These are phyloP conservation scores for Neocloeon triangulifer DNA, from an alignment of 1,140 invertebrate species.

Conservation along the genomic window DNA sequence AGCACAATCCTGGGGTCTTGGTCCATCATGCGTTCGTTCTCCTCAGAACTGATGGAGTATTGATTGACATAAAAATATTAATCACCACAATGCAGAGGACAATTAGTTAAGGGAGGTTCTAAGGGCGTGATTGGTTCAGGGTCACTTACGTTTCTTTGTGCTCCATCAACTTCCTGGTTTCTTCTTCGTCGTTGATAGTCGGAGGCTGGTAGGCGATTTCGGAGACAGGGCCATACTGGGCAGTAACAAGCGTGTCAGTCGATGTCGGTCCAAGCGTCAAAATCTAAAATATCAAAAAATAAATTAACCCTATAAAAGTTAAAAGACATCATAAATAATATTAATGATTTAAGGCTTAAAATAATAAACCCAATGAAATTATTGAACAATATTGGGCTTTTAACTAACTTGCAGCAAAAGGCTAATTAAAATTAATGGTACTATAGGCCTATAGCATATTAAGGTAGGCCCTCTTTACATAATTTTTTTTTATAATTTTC, in stretches of 20 bases:
- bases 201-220: constrained; percentile 33
- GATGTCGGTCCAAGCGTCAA: constrained; percentile 35
- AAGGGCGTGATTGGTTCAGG: neutral
- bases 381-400: no score
- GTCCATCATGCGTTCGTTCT: constrained; percentile 39
- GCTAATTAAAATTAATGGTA: no score
- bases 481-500: no score
- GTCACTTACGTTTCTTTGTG: constrained; percentile 33
- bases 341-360: no score
- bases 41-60: constrained; percentile 24
- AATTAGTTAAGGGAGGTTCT: constrained; percentile 2
- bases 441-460: no score
- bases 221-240: constrained; percentile 40
- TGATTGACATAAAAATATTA: neutral
- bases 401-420: no score
- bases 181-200: constrained; percentile 25
- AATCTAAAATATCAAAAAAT: constrained; percentile 13
- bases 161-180: constrained; percentile 41
- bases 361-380: no score
- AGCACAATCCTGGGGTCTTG: constrained; percentile 36
- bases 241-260: constrained; percentile 36
- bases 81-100: constrained; percentile 1
- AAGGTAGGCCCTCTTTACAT: no score
- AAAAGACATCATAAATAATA: no score
- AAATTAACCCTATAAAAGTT: no score